Evolutionary conservation across 37 sponge, comb jelly and placozoan species (phyloP).

Genomic region (Spongia lamella): DNA sequence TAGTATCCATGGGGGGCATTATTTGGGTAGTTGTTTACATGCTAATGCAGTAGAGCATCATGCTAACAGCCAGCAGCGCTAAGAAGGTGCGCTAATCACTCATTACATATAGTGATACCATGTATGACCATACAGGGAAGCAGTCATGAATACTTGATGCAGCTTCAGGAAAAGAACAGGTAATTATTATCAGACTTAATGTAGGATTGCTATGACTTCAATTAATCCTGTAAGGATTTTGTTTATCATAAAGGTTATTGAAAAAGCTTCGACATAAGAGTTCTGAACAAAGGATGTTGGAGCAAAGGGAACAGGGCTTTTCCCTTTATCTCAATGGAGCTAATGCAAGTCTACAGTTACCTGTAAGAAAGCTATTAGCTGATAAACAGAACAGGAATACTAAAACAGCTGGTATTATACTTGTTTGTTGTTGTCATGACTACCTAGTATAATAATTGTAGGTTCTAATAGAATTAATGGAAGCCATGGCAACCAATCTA

Average conservation of each 20-base stretch:
- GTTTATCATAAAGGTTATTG: conserved; percentile 49
- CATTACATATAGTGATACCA: no score
- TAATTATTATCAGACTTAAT: background rate
- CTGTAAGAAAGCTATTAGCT: no score
- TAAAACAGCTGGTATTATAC: background rate
- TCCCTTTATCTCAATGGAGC: conserved; percentile 94
- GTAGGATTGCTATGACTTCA: no score
- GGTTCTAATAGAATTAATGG: background rate
- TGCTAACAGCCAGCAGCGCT: no score
- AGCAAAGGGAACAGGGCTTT: conserved; percentile 92
- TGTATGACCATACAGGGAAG: no score
- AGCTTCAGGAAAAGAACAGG: conserved; percentile 74
- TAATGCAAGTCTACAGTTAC: conserved; percentile 27
- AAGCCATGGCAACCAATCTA: background rate
- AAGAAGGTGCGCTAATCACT: no score
- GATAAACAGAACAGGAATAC: background rate
- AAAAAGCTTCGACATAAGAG: conserved; percentile 77
- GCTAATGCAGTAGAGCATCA: no score
- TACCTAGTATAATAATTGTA: background rate
- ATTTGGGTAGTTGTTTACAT: no score
- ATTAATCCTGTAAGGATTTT: no score
- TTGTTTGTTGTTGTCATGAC: background rate
- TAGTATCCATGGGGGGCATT: no score
- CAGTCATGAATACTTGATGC: conserved; percentile 27
- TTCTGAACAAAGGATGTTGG: conserved; percentile 56